phyloP scores from a whole-genome alignment of 92 coral and sea anemone species.

The Siderastrea siderea region DNA sequence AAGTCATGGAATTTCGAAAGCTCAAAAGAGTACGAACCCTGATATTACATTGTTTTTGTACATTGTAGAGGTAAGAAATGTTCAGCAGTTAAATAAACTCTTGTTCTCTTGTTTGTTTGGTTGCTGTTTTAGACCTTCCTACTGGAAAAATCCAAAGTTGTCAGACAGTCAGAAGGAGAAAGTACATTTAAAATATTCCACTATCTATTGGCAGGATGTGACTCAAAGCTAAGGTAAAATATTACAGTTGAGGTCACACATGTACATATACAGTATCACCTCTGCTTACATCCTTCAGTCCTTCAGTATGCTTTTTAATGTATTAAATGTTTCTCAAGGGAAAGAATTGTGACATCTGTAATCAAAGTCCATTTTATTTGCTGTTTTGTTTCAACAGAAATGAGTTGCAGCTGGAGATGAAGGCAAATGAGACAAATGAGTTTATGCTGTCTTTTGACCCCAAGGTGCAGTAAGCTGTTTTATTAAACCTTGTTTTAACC shows the following conservation, averaged over 20 bases:
- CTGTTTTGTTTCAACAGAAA: conserved; percentile 56
- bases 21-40: too few species aligned
- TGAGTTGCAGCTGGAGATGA: conserved; percentile 88
- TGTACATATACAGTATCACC: background rate
- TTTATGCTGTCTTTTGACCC: conserved; percentile 83
- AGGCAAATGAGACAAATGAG: conserved; percentile 80
- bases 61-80: too few species aligned
- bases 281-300: too few species aligned
- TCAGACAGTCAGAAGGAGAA: conserved; percentile 90
- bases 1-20: too few species aligned
- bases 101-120: background rate
- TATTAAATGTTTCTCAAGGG: too few species aligned
- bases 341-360: too few species aligned
- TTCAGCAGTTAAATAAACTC: too few species aligned
- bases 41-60: too few species aligned
- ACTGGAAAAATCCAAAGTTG: conserved; percentile 92
- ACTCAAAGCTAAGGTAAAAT: conserved; percentile 87
- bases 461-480: conserved; percentile 50
- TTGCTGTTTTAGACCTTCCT: conserved; percentile 85
- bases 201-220: conserved; percentile 94
- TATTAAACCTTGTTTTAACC: background rate
- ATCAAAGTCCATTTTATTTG: background rate
- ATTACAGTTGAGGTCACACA: background rate
- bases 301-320: too few species aligned
- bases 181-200: conserved; percentile 90